Base-by-base conservation (phyloP, 2,113 vertebrate species). In the Sigmodon hispidus region DNA sequence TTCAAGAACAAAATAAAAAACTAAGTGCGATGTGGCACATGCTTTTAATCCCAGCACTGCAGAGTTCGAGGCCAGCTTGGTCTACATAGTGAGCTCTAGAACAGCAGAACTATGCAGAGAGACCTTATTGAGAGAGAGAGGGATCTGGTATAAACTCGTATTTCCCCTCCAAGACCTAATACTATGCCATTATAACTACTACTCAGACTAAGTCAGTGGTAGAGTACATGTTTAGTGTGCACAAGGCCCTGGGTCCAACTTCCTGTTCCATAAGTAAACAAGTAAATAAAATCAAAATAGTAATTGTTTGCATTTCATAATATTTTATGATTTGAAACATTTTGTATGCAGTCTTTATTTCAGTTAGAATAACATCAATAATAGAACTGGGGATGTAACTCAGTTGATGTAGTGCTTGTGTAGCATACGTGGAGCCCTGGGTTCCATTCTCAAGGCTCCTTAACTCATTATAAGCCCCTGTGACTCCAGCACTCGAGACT, bases 21-120 rank as follows among this genome's bases (percentile, higher is more conserved):
- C 3, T 36, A n/a, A 21, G 6, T 40, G 36, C 21, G 8, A n/a
- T n/a, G 43, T 7, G 36, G 24, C 2, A 3, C 24, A 83, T 0
- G 7, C 13, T 36, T 81, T 81, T 59, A 24, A 40, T 59, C 11
- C 24, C 24, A 83, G 55, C 24, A 2, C 57, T 83, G n/a, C 22
- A 36, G 80, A 83, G 21, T 57, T 83, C 22, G 43, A 83, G 80
- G n/a, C 55, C 80, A 61, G 13, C 24, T 1, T n/a, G n/a, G 80
- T 16, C 55, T 83, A 83, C 55, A 43, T 24, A 83, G 80, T 59
- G 55, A 40, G 50, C 29, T 83, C 55, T 13, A 83, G 80, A 22
- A 59, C 52, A 59, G 36, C 36, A 55, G 12, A 52, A 6, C 79
- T 81, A 57, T 26, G 5, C 52, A 81, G n/a, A 79, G n/a, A 67